These are phyloP conservation scores for Apogon hyalosoma DNA, from an alignment of 2,797 vertebrate genomes.

Conservation along the genomic window DNA sequence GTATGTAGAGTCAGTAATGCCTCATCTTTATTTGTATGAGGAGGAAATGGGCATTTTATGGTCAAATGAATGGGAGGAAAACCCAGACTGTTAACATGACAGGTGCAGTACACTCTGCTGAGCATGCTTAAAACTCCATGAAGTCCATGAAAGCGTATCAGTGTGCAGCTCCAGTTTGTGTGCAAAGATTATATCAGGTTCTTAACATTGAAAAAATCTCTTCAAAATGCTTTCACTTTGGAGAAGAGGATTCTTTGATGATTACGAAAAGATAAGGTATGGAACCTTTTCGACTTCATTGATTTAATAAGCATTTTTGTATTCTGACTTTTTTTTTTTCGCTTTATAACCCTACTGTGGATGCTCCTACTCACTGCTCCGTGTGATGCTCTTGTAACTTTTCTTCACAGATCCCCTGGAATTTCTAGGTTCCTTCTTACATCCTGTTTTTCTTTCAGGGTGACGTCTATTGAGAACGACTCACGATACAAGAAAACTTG, in stretches of 20 bases:
- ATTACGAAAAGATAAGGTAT: slow-evolving; percentile 76
- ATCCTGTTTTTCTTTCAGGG: slow-evolving; percentile 74
- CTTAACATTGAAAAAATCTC: slow-evolving; percentile 62
- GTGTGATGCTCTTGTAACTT: background rate
- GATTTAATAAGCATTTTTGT: background rate
- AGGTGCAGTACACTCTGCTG: background rate
- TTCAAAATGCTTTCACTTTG: slow-evolving; percentile 71
- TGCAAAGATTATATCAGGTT: slow-evolving; percentile 26
- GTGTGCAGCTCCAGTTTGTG: slow-evolving; percentile 17
- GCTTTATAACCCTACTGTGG: background rate
- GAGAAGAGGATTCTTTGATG: slow-evolving; percentile 69
- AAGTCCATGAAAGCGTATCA: background rate
- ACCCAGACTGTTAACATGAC: background rate
- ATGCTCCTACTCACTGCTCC: background rate
- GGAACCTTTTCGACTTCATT: slow-evolving; percentile 16
- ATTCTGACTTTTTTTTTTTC: background rate
- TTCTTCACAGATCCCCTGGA: too few species aligned
- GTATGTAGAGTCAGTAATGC: background rate
- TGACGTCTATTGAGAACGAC: slow-evolving; percentile 90
- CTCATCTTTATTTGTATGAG: too few species aligned
- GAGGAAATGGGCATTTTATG: slow-evolving; percentile 8
- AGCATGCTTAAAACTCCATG: background rate
- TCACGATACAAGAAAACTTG: slow-evolving; percentile 91
- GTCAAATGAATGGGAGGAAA: background rate
- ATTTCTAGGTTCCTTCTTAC: slow-evolving; percentile 1